Evolutionary conservation across 2,888 invertebrate genomes (phyloP).

Genomic region (Flexamia atlantica): DNA sequence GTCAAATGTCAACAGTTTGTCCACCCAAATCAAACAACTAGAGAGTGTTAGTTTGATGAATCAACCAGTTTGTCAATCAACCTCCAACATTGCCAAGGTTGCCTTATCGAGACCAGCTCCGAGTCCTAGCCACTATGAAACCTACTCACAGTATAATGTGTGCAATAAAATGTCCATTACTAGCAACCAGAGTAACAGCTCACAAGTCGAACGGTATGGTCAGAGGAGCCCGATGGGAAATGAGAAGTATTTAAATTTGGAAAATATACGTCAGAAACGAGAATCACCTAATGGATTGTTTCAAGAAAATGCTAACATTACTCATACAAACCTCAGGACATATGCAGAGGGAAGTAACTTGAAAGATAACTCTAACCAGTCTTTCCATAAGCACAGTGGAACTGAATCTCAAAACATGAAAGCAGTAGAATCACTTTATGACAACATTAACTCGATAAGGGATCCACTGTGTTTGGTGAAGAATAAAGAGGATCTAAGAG

Average conservation of each 20-base stretch:
- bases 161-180: neutral
- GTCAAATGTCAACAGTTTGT: neutral
- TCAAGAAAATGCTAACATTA: neutral
- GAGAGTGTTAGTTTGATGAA: neutral
- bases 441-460: neutral
- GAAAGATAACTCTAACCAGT: neutral
- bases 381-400: neutral
- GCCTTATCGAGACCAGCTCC: neutral
- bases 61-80: neutral
- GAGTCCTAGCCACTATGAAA: neutral
- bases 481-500: slow-evolving; percentile 19
- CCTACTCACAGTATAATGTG: neutral
- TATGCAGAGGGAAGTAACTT: neutral
- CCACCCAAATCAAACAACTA: neutral
- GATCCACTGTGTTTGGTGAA: slow-evolving; percentile 47
- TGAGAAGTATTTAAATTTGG: slow-evolving; percentile 1
- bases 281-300: neutral
- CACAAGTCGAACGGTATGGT: neutral
- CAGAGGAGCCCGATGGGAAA: neutral
- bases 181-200: neutral
- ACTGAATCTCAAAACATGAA: neutral
- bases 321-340: neutral
- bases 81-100: neutral
- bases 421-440: slow-evolving; percentile 6
- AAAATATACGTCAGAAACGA: neutral